phyloP scores from a whole-genome alignment of 2,113 vertebrate genomes.

The Otis tarda region DNA sequence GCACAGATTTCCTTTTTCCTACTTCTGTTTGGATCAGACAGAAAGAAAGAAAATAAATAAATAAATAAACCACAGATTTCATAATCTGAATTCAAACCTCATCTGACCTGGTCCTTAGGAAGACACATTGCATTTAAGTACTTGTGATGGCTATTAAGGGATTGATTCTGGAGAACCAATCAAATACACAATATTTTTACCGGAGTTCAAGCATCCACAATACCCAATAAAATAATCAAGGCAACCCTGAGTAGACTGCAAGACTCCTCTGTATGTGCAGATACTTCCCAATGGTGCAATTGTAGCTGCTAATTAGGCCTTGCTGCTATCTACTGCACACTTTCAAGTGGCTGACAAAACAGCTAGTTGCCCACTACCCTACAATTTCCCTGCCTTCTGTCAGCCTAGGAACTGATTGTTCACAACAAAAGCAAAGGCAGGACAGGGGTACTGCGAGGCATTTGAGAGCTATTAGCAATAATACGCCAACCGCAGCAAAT shows the following conservation, averaged over 20 bases:
- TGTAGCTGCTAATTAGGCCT: neutral
- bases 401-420: neutral
- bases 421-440: neutral
- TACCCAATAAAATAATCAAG: constrained; percentile 20
- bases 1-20: neutral
- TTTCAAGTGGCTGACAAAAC: neutral
- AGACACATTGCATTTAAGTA: neutral
- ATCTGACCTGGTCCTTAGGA: neutral
- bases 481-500: neutral
- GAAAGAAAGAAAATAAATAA: neutral
- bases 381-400: neutral
- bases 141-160: neutral
- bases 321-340: neutral
- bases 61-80: neutral
- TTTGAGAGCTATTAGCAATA: neutral
- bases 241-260: constrained; percentile 15
- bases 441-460: neutral
- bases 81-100: neutral
- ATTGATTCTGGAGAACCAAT: constrained; percentile 38
- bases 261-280: neutral
- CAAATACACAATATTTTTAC: neutral
- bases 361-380: neutral
- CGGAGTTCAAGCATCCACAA: neutral
- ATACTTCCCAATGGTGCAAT: neutral
- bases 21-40: neutral